A percentile compares a stretch with the other conserved stretches of the same genome.
phyloP scores from a whole-genome alignment of 2,888 invertebrate genomes.

The Amblyjoppa proteus region DNA sequence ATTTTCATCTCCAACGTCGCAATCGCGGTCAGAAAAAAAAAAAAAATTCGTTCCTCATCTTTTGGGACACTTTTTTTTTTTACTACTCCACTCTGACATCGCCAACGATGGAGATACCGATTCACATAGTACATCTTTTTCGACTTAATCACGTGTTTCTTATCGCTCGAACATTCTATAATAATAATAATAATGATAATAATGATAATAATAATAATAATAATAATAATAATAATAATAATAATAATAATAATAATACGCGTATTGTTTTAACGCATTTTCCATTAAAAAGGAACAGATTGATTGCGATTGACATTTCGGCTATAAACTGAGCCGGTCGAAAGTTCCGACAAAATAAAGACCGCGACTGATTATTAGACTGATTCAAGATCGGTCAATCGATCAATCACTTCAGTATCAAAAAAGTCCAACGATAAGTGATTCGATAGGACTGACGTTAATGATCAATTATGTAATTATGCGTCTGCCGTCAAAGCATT shows the following conservation, averaged over 20 bases:
- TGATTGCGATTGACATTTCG: too few species aligned
- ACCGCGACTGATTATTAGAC: too few species aligned
- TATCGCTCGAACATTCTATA: background rate
- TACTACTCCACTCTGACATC: slow-evolving; percentile 25
- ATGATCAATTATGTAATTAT: background rate
- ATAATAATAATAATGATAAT: background rate
- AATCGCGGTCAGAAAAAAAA: slow-evolving; percentile 9
- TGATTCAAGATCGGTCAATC: too few species aligned
- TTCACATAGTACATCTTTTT: background rate
- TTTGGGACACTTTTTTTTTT: slow-evolving; percentile 30
- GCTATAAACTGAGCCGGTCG: too few species aligned
- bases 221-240: background rate
- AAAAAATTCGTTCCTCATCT: background rate
- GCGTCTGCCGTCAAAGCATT: background rate
- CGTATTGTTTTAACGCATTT: too few species aligned
- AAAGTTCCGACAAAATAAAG: too few species aligned
- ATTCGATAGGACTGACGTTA: background rate
- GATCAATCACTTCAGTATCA: too few species aligned
- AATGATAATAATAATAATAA: background rate
- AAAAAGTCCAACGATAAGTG: too few species aligned
- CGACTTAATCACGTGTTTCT: background rate
- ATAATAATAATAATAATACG: too few species aligned
- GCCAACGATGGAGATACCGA: slow-evolving; percentile 2
- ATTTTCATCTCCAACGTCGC: slow-evolving; percentile 25
- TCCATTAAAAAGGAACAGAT: too few species aligned